Base-by-base conservation (phyloP, 2,888 invertebrate genomes). In the Amblyjoppa proteus region DNA sequence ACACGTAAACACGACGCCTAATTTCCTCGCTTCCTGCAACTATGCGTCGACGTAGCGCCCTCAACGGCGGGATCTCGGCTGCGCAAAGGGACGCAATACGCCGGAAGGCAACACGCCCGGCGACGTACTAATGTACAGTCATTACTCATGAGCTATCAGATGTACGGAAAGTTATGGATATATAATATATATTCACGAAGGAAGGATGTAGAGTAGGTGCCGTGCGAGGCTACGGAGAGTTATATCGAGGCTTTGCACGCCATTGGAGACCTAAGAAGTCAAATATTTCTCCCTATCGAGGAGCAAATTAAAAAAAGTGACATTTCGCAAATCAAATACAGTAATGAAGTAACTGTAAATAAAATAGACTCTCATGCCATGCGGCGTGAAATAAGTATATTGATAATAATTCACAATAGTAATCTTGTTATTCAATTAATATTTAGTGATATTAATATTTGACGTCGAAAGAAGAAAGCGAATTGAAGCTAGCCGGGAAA, bases 11-110 rank as follows among this genome's bases (percentile, higher is more conserved):
- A 34, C 13, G 25, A 66, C 83, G 82, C 38, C 79, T 87, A 88
- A 88, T 88, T 87, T 86, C 84, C 87, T 83, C 75, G 74, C 81
- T 88, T 87, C 88, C 88, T 84, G 78, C 53, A 79, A 31, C 78
- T 41, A 51, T 51, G 83, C 66, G 56, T 58, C 34, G 61, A 61
- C 28, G 68, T 68, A 28, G 56, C 49, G n/a, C 34, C 64, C 41
- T 38, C 49, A 13, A 3, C 25, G 20, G 20, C 20, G 49, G 73
- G 80, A 64, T 66, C 79, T 61, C 74, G 73, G 69, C n/a, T 79
- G 61, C 71, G 71, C 70, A 66, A 16, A 69, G 28, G 79, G 70
- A 66, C 49, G 79, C 79, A 75, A 75, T 83, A 80, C 53, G 51
- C 75, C 80, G 84, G 80, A 84, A 80, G 80, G 45, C 51, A 84